Evolutionary conservation across 2,113 vertebrate genomes (phyloP), one percentile per base, ranked within the genome.

Genomic region (Bubo blakistoni): DNA sequence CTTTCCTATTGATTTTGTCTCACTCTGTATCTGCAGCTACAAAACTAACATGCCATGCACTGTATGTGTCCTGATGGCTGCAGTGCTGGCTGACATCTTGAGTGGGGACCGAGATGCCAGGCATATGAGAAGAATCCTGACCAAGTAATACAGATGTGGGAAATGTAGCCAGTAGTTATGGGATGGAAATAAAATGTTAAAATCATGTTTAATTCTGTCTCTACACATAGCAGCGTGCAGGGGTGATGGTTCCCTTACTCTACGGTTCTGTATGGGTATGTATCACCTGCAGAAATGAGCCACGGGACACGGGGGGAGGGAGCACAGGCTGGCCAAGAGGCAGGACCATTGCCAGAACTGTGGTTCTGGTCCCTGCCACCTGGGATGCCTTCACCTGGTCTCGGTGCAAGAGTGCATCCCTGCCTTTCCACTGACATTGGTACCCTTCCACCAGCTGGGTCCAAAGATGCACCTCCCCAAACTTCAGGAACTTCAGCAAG

Each of bases 241-340:
- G 26, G 26, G 12, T 46, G 34, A 36, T 34, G 26, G 21, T 11
- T 92, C 59, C 25, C 26, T 69, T 78, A 38, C 32, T 30, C 58
- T 32, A 30, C 72, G n/a, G 26, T 55, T 66, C 1, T 1, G 44
- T 21, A 24, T 27, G 40, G 34, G 25, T 16, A 21, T 0, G 0
- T 46, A 21, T 36, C 59, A 69, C 49, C 30, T 59, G 29, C 44
- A 92, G 82, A 85, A 84, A 61, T 25, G 34, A 78, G 34, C 32
- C 44, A 19, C 5, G 44, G 44, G 42, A 44, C 42, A 44, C 25
- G 4, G 7, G 16, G 9, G 4, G 12, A 4, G 10, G 22, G 6
- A 11, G 8, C 0, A 0, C 4, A 18, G 27, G 6, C 6, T 70
- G 61, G 30, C 16, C 51, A 74, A 46, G 40, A 81, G 30, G 47